Conservation (phyloP, 2,888 invertebrate species). For the Folsomia candida region DNA sequence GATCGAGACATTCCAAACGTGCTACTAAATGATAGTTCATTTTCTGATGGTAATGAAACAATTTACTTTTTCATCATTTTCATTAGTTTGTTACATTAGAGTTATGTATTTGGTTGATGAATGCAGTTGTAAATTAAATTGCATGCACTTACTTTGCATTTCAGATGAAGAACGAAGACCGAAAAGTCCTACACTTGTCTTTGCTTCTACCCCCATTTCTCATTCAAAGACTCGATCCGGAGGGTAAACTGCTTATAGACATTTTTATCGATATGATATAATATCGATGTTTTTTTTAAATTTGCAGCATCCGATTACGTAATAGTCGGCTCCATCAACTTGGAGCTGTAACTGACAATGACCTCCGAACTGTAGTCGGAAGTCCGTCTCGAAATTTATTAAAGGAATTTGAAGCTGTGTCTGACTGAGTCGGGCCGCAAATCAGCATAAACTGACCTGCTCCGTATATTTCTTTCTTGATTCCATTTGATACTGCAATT, state of each 20-base stretch:
- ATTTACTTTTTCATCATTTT: too few species aligned
- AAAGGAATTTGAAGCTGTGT: conserved; percentile 49
- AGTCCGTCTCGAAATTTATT: conserved; percentile 48
- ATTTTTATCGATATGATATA: background rate
- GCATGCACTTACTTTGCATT: background rate
- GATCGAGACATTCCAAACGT: conserved; percentile 37
- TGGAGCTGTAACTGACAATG: conserved; percentile 20
- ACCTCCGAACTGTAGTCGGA: conserved; percentile 30
- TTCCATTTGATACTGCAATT: background rate
- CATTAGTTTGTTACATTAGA: background rate
- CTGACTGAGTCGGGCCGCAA: too few species aligned
- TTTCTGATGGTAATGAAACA: conserved; percentile 46
- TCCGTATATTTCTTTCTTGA: background rate
- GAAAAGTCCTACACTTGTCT: conserved; percentile 42
- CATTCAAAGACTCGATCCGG: conserved; percentile 35
- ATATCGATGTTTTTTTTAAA: background rate
- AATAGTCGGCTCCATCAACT: conserved; percentile 31
- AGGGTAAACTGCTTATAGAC: conserved; percentile 34
- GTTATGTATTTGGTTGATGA: background rate
- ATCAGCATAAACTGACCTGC: background rate
- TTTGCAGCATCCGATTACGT: conserved; percentile 34
- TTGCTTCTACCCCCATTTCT: conserved; percentile 49
- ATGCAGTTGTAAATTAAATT: too few species aligned
- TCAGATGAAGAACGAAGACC: conserved; percentile 35
- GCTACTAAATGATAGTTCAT: conserved; percentile 43